Base-by-base conservation (phyloP, 92 coral and sea anemone species). In the Paramuricea clavata region DNA sequence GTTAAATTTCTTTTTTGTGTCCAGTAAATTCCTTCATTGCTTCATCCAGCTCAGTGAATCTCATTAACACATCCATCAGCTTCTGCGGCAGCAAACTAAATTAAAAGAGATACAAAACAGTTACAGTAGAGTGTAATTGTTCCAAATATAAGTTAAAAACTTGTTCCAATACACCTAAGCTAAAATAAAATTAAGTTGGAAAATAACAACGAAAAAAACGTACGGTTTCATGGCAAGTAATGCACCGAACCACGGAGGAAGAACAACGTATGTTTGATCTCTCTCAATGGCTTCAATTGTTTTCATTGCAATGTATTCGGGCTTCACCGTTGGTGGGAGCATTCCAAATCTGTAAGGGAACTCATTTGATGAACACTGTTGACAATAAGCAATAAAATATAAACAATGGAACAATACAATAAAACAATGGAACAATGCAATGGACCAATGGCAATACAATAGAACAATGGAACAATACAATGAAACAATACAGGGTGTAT, bases 11-110 rank as follows among this genome's bases (percentile, higher is more conserved):
- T 43, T 89, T 84, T 15, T 10, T 60, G 80, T 86, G 98, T 54
- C 98, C 98, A 23, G 87, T 91, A 59, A 94, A 95, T 15, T 89
- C 90, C 42, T 94, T 91, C 98, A 95, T 95, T 32, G 95, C 95
- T 25, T 22, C 76, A 69, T 92, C 92, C 33, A 93, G 92, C 27
- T 95, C 98, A 35, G 94, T 85, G 68, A 95, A 95, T 0, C 72
- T 86, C 62, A 93, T 49, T 9, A 85, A 49, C 54, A 86, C 50
- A 49, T 96, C 94, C 1, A 78, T 76, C 25, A 93, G 90, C 49
- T 93, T 88, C 39, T 60, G 83, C 11, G 98, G 98, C 35, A 95
- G 78, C 15, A 92, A 67, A 42, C 98, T 95, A 42, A 33, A 86
- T 56, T 33, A 39, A 47, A 39, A 33, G 72, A 83, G 25, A 39